Evolutionary conservation across 2,797 vertebrate genomes (phyloP).

Genomic region (Natrix natrix): DNA sequence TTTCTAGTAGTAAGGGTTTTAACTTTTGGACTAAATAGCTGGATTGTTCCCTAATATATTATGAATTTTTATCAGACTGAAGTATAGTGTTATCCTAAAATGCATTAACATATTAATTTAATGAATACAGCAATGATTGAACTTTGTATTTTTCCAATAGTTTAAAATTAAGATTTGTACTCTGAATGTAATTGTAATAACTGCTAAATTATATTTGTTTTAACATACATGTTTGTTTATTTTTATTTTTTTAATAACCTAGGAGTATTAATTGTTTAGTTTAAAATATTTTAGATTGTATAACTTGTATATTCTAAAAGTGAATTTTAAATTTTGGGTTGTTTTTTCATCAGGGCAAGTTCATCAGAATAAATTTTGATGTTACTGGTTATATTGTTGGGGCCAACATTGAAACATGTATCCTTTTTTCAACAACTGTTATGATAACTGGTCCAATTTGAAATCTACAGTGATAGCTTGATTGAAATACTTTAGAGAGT

Average conservation of each 20-base stretch:
- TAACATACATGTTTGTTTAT: not conserved
- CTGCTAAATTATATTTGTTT: not conserved
- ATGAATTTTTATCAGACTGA: not conserved
- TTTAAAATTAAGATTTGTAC: not conserved
- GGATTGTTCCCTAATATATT: not conserved
- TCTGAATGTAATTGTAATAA: not conserved
- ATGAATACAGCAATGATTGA: not conserved
- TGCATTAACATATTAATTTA: not conserved
- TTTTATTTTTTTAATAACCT: not conserved
- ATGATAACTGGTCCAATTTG: not conserved
- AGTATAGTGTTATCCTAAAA: not conserved
- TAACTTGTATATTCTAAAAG: not conserved
- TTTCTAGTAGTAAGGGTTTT: constrained; percentile 58
- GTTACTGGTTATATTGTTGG: constrained; percentile 93
- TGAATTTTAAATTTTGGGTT: not conserved
- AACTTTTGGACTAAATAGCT: constrained; percentile 41
- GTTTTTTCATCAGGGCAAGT: constrained; percentile 74
- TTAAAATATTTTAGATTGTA: not conserved
- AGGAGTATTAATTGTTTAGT: not conserved
- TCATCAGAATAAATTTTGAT: constrained; percentile 83
- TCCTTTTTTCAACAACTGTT: constrained; percentile 60
- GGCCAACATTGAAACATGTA: constrained; percentile 94
- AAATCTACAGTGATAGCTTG: not conserved
- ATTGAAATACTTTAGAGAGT: not conserved
- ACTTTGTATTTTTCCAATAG: not conserved